These are phyloP conservation scores for Decapterus maruadsi DNA, from an alignment of 2,797 vertebrate species.

Conservation along the genomic window DNA sequence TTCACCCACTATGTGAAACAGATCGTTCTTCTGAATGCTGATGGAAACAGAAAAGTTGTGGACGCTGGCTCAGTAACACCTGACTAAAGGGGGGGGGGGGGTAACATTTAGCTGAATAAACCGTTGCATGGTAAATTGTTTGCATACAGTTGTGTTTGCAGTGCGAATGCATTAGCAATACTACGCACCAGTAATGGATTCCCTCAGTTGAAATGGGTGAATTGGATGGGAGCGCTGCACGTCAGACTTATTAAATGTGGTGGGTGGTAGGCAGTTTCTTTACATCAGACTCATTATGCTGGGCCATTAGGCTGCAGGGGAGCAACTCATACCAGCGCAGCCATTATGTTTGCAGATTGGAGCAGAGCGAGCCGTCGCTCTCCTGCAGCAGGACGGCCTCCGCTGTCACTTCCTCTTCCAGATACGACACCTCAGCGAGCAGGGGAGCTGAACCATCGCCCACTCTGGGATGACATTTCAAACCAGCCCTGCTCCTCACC, in stretches of 20 bases:
- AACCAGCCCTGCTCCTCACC: neutral
- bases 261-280: conserved; percentile 45
- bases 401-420: conserved; percentile 36
- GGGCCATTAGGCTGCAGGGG: conserved; percentile 44
- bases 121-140: conserved; percentile 13
- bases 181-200: conserved; percentile 37
- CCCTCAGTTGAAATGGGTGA: conserved; percentile 41
- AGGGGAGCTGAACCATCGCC: conserved; percentile 37
- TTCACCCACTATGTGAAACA: neutral
- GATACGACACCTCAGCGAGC: conserved; percentile 46
- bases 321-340: conserved; percentile 1
- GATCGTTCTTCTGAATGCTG: neutral
- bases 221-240: conserved; percentile 45
- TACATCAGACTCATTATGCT: conserved; percentile 38
- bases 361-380: conserved; percentile 17
- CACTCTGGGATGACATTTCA: conserved; percentile 35
- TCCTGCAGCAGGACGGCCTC: conserved; percentile 35
- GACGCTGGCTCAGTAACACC: neutral
- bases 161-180: conserved; percentile 8
- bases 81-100: conserved; percentile 9
- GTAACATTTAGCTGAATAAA: conserved; percentile 5
- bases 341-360: conserved; percentile 43
- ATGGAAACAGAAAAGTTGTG: neutral
- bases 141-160: conserved; percentile 16
- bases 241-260: conserved; percentile 47